Evolutionary conservation across 2,888 invertebrate species (phyloP).

Genomic region (Glaucopsyche alexis): DNA sequence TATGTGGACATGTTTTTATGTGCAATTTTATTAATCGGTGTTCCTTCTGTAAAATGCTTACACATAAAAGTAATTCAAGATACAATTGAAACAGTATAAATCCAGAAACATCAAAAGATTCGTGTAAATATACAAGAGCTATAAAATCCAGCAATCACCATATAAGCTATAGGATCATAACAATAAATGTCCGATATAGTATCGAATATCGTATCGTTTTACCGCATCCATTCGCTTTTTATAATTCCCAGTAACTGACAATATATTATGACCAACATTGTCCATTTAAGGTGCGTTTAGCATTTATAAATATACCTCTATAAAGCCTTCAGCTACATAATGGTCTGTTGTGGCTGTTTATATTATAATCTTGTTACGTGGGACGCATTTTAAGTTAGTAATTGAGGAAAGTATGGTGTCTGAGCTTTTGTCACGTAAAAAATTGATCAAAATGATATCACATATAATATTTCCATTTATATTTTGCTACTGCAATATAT

Average conservation of each 20-base stretch:
- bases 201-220: conserved; percentile 28
- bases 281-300: conserved; percentile 66
- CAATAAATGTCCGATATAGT: conserved; percentile 5
- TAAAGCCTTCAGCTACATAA: conserved; percentile 66
- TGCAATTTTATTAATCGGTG: no score
- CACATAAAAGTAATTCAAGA: background rate
- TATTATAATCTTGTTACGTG: conserved; percentile 59
- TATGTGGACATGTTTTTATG: no score
- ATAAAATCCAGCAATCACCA: conserved; percentile 11
- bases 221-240: conserved; percentile 43
- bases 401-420: conserved; percentile 20
- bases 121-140: conserved; percentile 15
- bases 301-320: conserved; percentile 68
- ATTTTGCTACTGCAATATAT: background rate
- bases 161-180: conserved; percentile 10
- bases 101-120: conserved; percentile 13
- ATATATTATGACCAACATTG: conserved; percentile 60
- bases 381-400: conserved; percentile 14
- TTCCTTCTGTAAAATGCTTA: no score
- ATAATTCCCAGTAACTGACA: conserved; percentile 34
- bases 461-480: background rate
- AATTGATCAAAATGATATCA: conserved; percentile 3
- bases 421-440: conserved; percentile 8
- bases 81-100: background rate
- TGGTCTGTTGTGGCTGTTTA: conserved; percentile 62